phyloP scores from a whole-genome alignment of 2,113 vertebrate genomes.

The Saimiri boliviensis region DNA sequence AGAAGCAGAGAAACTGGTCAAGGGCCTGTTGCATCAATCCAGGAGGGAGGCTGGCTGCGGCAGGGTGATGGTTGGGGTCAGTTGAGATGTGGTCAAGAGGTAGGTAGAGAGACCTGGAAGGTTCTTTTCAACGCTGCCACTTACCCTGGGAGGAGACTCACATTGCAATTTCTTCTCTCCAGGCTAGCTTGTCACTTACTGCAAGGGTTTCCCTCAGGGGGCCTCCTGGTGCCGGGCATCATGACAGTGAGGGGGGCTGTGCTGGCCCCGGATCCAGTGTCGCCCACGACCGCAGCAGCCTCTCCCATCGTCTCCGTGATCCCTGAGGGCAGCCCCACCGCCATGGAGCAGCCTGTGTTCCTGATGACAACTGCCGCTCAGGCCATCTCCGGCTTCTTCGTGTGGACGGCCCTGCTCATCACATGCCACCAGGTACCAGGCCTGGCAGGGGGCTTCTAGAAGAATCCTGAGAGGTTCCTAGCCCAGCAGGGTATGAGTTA shows the following conservation, averaged over 20 bases:
- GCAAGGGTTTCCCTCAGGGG: constrained; percentile 32
- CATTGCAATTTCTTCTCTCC: not conserved
- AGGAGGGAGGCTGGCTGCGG: not conserved
- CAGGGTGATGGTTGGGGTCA: not conserved
- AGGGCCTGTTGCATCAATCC: not conserved
- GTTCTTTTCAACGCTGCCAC: accelerated
- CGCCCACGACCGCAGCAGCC: constrained; percentile 81
- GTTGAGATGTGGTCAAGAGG: not conserved
- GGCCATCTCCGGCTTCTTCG: constrained; percentile 95
- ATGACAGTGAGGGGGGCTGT: constrained; percentile 84
- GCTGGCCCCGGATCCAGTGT: constrained; percentile 79
- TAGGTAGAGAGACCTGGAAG: not conserved
- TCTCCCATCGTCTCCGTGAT: constrained; percentile 87
- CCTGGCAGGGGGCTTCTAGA: not conserved
- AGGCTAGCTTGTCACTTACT: constrained; percentile 20
- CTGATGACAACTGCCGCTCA: constrained; percentile 96
- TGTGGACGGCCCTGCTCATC: constrained; percentile 96
- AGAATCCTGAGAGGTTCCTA: not conserved
- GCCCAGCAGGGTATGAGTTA: accelerated
- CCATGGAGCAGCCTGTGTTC: constrained; percentile 91
- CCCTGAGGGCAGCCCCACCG: constrained; percentile 87
- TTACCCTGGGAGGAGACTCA: not conserved
- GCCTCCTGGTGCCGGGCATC: constrained; percentile 67
- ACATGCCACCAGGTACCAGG: constrained; percentile 95
- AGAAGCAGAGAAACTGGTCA: not conserved